Evolutionary conservation across 2,888 invertebrate genomes (phyloP).

Genomic region (Campoletis raptor): DNA sequence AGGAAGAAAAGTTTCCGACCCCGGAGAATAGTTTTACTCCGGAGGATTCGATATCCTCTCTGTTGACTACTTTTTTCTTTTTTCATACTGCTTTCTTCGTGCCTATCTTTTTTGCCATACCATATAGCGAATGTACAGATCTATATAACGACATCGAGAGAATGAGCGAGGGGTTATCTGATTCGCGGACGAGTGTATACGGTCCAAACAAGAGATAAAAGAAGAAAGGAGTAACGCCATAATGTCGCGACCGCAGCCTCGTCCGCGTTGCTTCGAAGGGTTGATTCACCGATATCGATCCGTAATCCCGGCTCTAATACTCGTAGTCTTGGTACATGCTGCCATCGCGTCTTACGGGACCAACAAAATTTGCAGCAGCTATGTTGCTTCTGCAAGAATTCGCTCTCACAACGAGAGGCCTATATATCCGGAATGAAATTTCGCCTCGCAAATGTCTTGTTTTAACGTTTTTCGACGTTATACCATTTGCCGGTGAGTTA

Average conservation of each 20-base stretch:
- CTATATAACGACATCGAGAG: not conserved
- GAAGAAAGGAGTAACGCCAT: slow-evolving; percentile 27
- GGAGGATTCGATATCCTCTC: not conserved
- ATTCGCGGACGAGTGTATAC: slow-evolving; percentile 53
- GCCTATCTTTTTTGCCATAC: not conserved
- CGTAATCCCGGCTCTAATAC: slow-evolving; percentile 44
- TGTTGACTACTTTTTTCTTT: not conserved
- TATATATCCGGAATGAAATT: not conserved
- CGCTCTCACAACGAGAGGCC: not conserved
- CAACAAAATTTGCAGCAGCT: not conserved
- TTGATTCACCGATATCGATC: slow-evolving; percentile 67
- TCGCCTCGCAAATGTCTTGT: not conserved
- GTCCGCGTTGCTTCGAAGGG: slow-evolving; percentile 34
- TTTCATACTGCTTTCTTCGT: not conserved
- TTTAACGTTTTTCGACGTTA: not conserved
- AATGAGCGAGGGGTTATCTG: slow-evolving; percentile 57
- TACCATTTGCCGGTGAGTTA: not conserved
- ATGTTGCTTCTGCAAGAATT: not conserved
- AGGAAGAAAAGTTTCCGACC: not conserved
- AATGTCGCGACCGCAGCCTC: slow-evolving; percentile 13
- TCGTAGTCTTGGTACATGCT: not conserved
- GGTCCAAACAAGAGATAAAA: not conserved
- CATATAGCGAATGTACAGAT: not conserved
- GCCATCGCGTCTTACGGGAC: not conserved
- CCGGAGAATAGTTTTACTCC: not conserved